Evolutionary conservation across 1,140 invertebrate genomes (phyloP).

Genomic region (Zeugodacus cucurbitae): DNA sequence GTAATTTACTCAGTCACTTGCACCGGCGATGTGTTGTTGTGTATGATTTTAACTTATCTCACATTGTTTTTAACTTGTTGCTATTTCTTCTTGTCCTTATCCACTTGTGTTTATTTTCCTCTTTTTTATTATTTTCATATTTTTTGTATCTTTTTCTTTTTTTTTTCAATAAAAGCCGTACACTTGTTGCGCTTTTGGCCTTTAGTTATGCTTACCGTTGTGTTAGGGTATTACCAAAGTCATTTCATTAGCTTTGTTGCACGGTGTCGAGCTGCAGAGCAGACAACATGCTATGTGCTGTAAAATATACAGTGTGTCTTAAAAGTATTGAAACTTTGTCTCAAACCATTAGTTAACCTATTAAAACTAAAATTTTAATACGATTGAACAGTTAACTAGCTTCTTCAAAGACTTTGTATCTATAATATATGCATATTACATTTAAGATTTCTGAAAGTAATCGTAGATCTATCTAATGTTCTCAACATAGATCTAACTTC

Average conservation of each 20-base stretch:
- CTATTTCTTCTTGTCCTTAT: conserved; percentile 1
- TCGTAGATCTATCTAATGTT: too few relatives aligned
- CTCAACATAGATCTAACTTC: too few relatives aligned
- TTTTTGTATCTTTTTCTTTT: neutral
- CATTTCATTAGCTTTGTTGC: neutral
- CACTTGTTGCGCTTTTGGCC: neutral
- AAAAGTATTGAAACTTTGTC: too few relatives aligned
- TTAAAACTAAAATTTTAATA: too few relatives aligned
- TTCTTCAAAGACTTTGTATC: too few relatives aligned
- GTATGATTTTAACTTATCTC: neutral
- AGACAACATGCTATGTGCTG: neutral
- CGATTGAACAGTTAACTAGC: too few relatives aligned
- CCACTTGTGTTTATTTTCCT: conserved; percentile 1
- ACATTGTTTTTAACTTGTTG: neutral
- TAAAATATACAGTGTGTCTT: neutral
- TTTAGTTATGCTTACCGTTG: neutral
- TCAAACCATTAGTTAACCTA: too few relatives aligned
- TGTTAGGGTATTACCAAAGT: neutral
- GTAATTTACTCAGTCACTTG: conserved; percentile 9
- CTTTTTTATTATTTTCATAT: neutral
- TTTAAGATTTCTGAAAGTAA: too few relatives aligned
- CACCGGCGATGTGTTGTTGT: neutral
- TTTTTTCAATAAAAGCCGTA: neutral
- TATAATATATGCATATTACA: too few relatives aligned
- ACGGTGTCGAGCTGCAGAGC: neutral